Conservation (phyloP, 2,797 vertebrate genomes). For the Chelidonichthys spinosus region DNA sequence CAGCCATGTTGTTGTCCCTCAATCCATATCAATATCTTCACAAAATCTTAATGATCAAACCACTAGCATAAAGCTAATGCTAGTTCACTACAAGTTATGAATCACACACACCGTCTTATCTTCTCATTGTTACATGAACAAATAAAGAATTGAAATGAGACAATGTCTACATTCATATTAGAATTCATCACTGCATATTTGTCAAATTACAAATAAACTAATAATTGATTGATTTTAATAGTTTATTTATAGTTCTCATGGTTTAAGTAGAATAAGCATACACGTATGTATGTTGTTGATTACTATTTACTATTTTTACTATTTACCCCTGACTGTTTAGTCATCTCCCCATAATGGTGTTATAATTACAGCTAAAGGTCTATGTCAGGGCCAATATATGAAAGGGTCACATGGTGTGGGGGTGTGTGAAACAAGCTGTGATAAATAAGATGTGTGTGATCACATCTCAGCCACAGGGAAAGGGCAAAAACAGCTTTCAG, state of each 20-base stretch:
- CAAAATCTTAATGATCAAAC: too few relatives aligned
- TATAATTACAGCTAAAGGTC: slow-evolving; percentile 4
- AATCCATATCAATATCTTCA: too few relatives aligned
- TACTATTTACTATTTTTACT: not conserved
- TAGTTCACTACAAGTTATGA: too few relatives aligned
- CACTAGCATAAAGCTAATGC: not conserved
- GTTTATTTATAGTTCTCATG: not conserved
- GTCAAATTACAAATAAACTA: not conserved
- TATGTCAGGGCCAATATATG: slow-evolving; percentile 4
- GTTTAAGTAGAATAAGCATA: not conserved
- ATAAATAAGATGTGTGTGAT: slow-evolving; percentile 50
- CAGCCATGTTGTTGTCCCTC: too few relatives aligned
- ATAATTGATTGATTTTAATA: not conserved
- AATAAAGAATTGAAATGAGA: too few relatives aligned
- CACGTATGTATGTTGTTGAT: too few relatives aligned
- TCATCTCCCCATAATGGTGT: not conserved
- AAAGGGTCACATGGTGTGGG: not conserved
- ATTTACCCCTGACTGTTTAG: not conserved
- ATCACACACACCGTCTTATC: too few relatives aligned
- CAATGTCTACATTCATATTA: too few relatives aligned
- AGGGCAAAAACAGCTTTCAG: slow-evolving; percentile 52
- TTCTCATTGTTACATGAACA: too few relatives aligned
- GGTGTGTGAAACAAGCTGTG: slow-evolving; percentile 40
- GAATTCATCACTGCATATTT: not conserved
- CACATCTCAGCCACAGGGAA: slow-evolving; percentile 56